Evolutionary conservation across 64 coral and sea anemone species (phyloP).

Genomic region (Pocillopora verrucosa): DNA sequence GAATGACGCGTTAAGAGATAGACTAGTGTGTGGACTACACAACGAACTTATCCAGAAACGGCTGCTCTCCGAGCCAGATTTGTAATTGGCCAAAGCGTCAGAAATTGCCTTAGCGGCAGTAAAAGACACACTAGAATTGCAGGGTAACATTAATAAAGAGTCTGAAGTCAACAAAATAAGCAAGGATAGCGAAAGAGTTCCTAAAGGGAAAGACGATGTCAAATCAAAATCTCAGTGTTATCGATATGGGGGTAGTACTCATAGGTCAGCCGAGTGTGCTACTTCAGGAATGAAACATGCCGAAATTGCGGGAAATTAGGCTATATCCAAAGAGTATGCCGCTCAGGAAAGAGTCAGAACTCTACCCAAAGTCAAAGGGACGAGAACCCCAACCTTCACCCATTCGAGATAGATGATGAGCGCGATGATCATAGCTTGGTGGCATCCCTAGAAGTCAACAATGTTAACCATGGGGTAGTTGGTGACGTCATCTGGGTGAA

Average conservation of each 20-base stretch:
- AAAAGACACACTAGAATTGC: not conserved
- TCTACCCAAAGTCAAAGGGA: not conserved
- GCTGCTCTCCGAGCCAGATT: not conserved
- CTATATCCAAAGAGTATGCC: not conserved
- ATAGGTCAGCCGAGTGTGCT: not conserved
- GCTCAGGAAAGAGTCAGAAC: not conserved
- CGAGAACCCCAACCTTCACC: not conserved
- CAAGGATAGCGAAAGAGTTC: not conserved
- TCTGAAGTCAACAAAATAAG: slow-evolving; percentile 31
- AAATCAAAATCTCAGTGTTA: too few species aligned
- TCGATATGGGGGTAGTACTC: not conserved
- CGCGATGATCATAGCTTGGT: not conserved
- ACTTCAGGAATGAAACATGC: not conserved
- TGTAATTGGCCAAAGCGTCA: not conserved
- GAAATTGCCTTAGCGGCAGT: slow-evolving; percentile 16
- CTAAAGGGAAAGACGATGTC: too few species aligned
- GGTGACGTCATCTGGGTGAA: not conserved
- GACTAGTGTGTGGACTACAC: too few species aligned
- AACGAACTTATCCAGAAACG: too few species aligned
- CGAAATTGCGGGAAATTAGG: slow-evolving; percentile 2
- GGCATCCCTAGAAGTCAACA: slow-evolving; percentile 6
- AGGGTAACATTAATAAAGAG: slow-evolving; percentile 23
- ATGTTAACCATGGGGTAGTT: not conserved
- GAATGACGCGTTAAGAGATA: too few species aligned
- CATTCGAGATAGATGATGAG: not conserved